Evolutionary conservation across 1,140 invertebrate species (phyloP).

Genomic region (Gryllus bimaculatus): DNA sequence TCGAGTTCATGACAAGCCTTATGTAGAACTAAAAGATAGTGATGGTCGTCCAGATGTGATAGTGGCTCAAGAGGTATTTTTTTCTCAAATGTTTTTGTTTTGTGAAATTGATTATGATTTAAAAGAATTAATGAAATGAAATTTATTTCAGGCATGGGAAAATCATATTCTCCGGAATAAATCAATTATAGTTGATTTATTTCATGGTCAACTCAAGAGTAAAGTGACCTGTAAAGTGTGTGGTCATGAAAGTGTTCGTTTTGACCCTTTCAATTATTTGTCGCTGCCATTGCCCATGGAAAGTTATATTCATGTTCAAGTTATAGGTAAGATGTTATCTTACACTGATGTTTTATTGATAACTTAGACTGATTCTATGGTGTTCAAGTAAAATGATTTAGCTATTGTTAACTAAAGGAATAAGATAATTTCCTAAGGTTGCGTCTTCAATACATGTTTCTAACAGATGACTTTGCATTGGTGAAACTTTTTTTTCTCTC

Average conservation of each 20-base stretch:
- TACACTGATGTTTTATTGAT: not conserved
- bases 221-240: conserved; percentile 70
- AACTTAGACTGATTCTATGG: no score
- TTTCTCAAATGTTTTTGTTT: not conserved
- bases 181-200: conserved; percentile 80
- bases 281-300: conserved; percentile 79
- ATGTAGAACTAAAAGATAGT: conserved; percentile 66
- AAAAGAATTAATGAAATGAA: no score
- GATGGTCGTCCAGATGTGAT: conserved; percentile 64
- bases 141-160: conserved; percentile 57
- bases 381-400: no score
- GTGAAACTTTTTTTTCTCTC: no score
- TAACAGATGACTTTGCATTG: no score
- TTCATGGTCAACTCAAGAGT: conserved; percentile 84
- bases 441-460: no score
- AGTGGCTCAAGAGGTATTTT: conserved; percentile 53
- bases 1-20: conserved; percentile 55
- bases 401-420: no score
- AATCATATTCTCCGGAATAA: conserved; percentile 67
- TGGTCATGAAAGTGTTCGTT: conserved; percentile 68
- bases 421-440: no score
- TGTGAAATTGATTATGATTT: not conserved
- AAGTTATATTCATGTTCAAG: conserved; percentile 60
- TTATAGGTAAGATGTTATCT: conserved; percentile 46
- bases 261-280: conserved; percentile 82